These are phyloP conservation scores for Agapornis roseicollis DNA, from an alignment of 2,113 vertebrate genomes.

Conservation along the genomic window DNA sequence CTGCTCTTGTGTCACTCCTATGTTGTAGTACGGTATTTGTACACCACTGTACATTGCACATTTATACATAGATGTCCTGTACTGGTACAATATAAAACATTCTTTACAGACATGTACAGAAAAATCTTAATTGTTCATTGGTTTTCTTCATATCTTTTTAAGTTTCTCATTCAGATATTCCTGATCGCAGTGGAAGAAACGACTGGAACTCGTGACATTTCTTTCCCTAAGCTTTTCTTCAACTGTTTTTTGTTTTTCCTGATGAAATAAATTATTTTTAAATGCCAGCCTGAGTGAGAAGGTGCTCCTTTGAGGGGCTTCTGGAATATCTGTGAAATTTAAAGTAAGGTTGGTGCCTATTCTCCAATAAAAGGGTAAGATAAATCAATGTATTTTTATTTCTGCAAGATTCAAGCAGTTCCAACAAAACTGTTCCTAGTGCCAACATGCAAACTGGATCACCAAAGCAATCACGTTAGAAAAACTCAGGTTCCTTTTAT, in stretches of 20 bases:
- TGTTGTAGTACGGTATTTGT: neutral
- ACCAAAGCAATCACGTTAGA: neutral
- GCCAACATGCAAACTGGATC: neutral
- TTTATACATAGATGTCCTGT: neutral
- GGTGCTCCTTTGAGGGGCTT: neutral
- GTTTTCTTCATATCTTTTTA: neutral
- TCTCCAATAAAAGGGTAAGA: neutral
- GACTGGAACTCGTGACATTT: neutral
- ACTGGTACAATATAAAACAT: neutral
- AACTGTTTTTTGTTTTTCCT: neutral
- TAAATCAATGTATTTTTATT: neutral
- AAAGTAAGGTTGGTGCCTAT: neutral
- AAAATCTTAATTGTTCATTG: neutral
- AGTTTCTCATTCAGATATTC: neutral
- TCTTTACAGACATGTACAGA: neutral
- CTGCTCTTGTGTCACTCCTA: neutral
- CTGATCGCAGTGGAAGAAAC: neutral
- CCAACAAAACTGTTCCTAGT: neutral
- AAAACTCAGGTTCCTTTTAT: neutral
- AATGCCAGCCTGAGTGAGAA: neutral
- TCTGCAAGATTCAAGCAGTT: neutral
- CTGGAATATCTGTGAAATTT: neutral
- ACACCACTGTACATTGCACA: neutral
- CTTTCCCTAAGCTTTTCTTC: neutral
- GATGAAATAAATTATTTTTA: neutral